These are phyloP conservation scores for Phymastichus coffea DNA, from an alignment of 1,140 invertebrate species.

Conservation along the genomic window DNA sequence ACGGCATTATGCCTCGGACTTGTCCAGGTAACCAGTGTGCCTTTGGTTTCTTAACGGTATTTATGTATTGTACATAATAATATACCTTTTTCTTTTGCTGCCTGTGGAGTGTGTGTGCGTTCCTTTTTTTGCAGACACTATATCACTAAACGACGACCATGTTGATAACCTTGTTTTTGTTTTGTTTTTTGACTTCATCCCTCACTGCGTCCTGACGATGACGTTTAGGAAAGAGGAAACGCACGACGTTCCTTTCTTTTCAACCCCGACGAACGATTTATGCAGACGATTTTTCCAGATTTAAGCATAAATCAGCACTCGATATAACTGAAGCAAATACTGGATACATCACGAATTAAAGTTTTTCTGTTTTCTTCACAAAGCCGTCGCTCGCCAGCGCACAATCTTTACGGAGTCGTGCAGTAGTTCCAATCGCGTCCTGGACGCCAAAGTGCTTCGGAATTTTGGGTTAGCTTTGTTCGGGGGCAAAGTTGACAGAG, in stretches of 20 bases:
- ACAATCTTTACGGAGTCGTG: no score
- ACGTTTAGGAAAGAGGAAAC: no score
- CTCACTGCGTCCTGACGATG: no score
- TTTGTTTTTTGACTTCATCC: neutral
- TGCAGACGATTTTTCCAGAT: neutral
- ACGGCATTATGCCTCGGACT: neutral
- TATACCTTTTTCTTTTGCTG: no score
- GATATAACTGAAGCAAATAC: slow-evolving; percentile 32
- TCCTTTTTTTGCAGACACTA: no score
- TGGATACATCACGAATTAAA: slow-evolving; percentile 31
- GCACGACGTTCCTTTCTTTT: neutral
- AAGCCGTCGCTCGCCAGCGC: neutral
- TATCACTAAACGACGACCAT: no score
- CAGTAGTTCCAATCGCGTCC: no score
- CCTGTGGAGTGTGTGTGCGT: no score
- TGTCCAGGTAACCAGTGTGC: slow-evolving; percentile 2
- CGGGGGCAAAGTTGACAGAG: neutral
- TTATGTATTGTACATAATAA: no score
- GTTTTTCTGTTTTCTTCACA: neutral
- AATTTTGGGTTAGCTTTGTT: neutral
- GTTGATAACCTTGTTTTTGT: no score
- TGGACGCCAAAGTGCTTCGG: no score
- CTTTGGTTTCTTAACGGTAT: no score
- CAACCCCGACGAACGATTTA: neutral
- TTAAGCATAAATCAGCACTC: neutral